Percentiles rank a stretch among this genome's conserved stretches.
Evolutionary conservation across 2,797 vertebrate species (phyloP).

Genomic region (Hirundo rustica): DNA sequence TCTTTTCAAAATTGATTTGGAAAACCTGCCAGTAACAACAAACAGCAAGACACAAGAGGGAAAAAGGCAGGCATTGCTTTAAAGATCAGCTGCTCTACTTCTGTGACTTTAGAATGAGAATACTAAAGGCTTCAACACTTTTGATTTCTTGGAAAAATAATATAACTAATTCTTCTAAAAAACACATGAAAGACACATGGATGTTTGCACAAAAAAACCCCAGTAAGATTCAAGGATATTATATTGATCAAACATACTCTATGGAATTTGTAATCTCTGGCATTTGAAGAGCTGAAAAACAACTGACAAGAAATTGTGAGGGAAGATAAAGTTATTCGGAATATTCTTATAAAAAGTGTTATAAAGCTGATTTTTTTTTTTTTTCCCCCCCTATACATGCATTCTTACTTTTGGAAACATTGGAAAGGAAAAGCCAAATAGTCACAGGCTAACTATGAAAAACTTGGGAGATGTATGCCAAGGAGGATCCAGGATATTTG

Average conservation of each 20-base stretch:
- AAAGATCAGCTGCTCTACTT: not conserved
- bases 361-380: not conserved
- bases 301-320: not conserved
- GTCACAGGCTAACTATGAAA: not conserved
- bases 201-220: not conserved
- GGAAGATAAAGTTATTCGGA: not conserved
- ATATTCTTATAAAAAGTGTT: not conserved
- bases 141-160: not conserved
- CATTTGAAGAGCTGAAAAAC: not conserved
- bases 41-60: not conserved
- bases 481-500: not conserved
- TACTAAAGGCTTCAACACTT: not conserved
- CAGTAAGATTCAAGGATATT: not conserved
- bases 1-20: conserved; percentile 8
- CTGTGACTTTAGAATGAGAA: not conserved
- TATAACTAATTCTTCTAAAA: not conserved
- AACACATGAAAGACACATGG: not conserved
- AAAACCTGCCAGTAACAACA: not conserved
- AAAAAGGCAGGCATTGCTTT: not conserved
- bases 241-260: not conserved
- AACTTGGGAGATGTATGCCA: not conserved
- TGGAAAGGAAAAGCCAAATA: not conserved
- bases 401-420: not conserved
- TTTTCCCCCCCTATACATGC: not conserved
- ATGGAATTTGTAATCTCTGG: not conserved